A percentile compares a stretch with the other conserved stretches of the same genome.
phyloP scores from a whole-genome alignment of 2,113 vertebrate species.

The Serinus canaria region DNA sequence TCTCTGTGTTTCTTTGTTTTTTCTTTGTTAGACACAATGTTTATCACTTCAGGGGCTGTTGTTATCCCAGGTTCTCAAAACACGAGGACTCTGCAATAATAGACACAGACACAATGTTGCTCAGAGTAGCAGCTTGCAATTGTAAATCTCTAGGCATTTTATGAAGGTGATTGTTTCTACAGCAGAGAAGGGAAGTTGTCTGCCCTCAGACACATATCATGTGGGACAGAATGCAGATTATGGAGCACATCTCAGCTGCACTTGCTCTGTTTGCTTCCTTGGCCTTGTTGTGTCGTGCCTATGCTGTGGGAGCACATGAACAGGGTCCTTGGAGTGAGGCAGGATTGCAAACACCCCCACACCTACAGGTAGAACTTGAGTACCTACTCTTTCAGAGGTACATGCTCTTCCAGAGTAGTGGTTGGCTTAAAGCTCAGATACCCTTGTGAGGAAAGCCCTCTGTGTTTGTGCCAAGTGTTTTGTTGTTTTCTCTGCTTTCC shows the following conservation, averaged over 20 bases:
- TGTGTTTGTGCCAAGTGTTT: neutral
- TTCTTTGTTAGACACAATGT: neutral
- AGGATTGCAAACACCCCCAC: neutral
- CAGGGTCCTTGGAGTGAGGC: neutral
- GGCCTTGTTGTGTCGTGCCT: neutral
- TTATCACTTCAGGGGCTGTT: neutral
- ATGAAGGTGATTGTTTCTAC: neutral
- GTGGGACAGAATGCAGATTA: neutral
- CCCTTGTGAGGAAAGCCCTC: neutral
- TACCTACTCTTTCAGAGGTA: neutral
- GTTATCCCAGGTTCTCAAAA: neutral
- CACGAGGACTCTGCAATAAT: fast-evolving
- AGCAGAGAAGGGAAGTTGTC: neutral
- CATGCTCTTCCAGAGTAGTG: neutral
- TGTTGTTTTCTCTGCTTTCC: neutral
- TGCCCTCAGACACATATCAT: neutral
- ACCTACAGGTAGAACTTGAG: neutral
- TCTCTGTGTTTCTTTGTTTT: neutral
- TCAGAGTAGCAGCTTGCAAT: neutral
- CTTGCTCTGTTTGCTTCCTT: neutral
- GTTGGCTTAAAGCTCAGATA: neutral
- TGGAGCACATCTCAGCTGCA: neutral
- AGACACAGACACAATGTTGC: neutral
- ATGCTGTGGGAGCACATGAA: fast-evolving
- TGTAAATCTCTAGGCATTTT: neutral